Conservation (phyloP, 2,888 invertebrate species). For the Lordiphosa andalusiaca region DNA sequence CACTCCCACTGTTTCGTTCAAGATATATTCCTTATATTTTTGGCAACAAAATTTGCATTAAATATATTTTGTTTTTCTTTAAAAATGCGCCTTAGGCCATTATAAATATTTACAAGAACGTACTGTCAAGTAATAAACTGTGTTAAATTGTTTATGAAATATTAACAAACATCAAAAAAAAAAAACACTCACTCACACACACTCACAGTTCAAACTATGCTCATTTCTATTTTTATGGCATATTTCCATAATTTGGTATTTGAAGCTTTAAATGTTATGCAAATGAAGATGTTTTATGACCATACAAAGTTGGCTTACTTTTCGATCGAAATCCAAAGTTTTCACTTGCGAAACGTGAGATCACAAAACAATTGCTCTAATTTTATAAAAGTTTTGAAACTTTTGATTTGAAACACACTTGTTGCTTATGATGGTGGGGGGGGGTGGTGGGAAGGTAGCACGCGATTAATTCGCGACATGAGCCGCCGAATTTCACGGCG, state of each 20-base stretch:
- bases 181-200: not conserved
- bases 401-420: too few species aligned
- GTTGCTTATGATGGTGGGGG: too few species aligned
- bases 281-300: constrained; percentile 36
- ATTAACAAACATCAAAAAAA: not conserved
- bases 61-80: not conserved
- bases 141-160: constrained; percentile 10
- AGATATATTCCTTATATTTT: not conserved
- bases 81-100: constrained; percentile 2
- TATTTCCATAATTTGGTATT: constrained; percentile 43
- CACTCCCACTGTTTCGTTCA: not conserved
- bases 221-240: constrained; percentile 28
- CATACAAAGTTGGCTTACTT: constrained; percentile 13
- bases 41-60: not conserved
- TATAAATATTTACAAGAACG: constrained; percentile 8
- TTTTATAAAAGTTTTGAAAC: constrained; percentile 4
- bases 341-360: constrained; percentile 21
- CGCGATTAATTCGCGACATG: constrained; percentile 19
- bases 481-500: constrained; percentile 17
- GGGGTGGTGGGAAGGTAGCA: constrained; percentile 4
- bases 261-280: constrained; percentile 28
- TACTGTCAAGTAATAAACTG: constrained; percentile 12
- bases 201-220: constrained; percentile 12
- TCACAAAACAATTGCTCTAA: constrained; percentile 12
- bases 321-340: constrained; percentile 15